Conservation (phyloP, 2,888 invertebrate genomes). For the Caenorhabditis sinica region DNA sequence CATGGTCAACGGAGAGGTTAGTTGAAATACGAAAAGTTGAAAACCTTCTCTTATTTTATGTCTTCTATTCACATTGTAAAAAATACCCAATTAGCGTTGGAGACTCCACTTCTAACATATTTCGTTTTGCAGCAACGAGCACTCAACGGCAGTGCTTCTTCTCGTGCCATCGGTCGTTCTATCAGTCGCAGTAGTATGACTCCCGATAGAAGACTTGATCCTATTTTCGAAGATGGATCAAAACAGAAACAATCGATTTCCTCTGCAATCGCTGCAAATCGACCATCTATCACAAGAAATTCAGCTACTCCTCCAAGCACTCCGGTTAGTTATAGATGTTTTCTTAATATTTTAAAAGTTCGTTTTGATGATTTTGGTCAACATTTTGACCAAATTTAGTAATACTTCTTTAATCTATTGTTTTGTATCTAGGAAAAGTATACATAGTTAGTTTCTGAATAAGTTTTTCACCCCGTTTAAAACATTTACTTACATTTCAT, state of each 20-base stretch:
- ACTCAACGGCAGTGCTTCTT: constrained; percentile 53
- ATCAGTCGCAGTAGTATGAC: constrained; percentile 69
- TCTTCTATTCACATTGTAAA: neutral
- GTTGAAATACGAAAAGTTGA: neutral
- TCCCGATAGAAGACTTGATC: constrained; percentile 69
- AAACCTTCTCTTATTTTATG: neutral
- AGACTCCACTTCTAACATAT: neutral
- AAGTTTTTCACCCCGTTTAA: neutral
- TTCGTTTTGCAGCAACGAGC: constrained; percentile 50
- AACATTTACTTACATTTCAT: neutral
- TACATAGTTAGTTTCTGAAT: neutral
- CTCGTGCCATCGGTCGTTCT: constrained; percentile 61
- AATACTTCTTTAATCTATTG: no score
- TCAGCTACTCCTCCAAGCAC: constrained; percentile 58
- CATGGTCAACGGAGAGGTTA: constrained; percentile 69
- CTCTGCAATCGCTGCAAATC: constrained; percentile 46
- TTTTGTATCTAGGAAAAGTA: no score
- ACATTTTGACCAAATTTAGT: no score
- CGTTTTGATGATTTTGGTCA: no score
- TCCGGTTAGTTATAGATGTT: constrained; percentile 23
- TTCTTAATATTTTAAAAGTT: neutral
- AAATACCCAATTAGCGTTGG: constrained; percentile 32
- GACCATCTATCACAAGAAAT: constrained; percentile 58
- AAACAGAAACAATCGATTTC: constrained; percentile 39
- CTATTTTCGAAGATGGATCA: constrained; percentile 69